phyloP scores from a whole-genome alignment of 2,888 invertebrate genomes.

The Panorpa germanica region DNA sequence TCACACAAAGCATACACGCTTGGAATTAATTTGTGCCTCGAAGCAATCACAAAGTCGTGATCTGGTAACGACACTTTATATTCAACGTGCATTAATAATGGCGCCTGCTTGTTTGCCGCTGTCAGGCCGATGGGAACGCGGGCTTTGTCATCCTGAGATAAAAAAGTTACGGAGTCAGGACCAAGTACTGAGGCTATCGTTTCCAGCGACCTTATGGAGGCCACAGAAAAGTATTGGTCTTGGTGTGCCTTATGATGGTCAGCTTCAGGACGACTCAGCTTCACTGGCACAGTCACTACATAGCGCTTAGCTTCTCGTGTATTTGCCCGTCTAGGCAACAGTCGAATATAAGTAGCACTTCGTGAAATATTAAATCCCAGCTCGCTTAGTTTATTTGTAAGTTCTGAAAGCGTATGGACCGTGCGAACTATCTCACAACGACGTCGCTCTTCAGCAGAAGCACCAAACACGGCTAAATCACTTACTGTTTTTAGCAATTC shows the following conservation, averaged over 20 bases:
- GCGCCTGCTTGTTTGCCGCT: conserved; percentile 20
- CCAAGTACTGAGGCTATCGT: conserved; percentile 13
- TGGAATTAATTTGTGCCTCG: conserved; percentile 11
- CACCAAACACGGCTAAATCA: conserved; percentile 17
- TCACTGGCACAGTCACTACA: conserved; percentile 16
- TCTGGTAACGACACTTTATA: conserved; percentile 10
- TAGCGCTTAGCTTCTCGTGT: conserved; percentile 16
- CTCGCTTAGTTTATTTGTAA: too few relatives aligned
- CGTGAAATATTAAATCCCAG: too few relatives aligned
- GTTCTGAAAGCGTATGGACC: too few relatives aligned
- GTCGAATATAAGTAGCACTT: too few relatives aligned
- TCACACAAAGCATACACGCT: conserved; percentile 12
- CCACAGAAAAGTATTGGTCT: conserved; percentile 15
- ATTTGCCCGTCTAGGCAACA: too few relatives aligned
- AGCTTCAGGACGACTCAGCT: conserved; percentile 12
- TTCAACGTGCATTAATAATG: too few relatives aligned
- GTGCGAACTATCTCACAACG: conserved; percentile 14
- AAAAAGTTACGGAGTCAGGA: conserved; percentile 13
- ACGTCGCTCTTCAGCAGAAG: conserved; percentile 15
- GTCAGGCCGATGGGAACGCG: conserved; percentile 20
- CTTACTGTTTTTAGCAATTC: conserved; percentile 16
- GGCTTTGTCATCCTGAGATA: conserved; percentile 19
- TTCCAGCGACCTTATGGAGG: conserved; percentile 15
- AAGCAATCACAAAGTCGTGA: conserved; percentile 11
- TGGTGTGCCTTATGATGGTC: conserved; percentile 14